Conservation (phyloP, 1,140 invertebrate genomes). For the Gryllus bimaculatus region DNA sequence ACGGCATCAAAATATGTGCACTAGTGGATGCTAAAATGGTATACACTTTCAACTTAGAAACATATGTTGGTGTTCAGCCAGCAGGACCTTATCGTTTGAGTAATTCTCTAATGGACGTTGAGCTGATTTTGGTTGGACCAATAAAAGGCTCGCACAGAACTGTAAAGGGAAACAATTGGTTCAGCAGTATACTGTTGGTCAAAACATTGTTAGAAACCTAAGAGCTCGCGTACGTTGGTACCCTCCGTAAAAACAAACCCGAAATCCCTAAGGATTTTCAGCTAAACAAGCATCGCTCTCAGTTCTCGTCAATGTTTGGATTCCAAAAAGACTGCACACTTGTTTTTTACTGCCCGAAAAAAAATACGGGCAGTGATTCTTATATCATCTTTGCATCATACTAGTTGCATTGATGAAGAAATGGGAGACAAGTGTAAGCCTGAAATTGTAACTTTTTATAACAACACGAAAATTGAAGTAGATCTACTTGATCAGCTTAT, state of each 20-base stretch:
- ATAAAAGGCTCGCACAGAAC: slow-evolving; percentile 33
- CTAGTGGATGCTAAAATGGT: slow-evolving; percentile 37
- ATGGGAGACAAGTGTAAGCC: slow-evolving; percentile 29
- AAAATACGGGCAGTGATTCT: slow-evolving; percentile 26
- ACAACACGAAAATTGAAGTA: slow-evolving; percentile 34
- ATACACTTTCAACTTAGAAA: slow-evolving; percentile 40
- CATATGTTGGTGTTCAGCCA: slow-evolving; percentile 35
- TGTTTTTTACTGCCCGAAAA: slow-evolving; percentile 29
- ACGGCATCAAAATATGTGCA: slow-evolving; percentile 36
- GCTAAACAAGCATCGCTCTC: slow-evolving; percentile 21
- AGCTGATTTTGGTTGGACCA: slow-evolving; percentile 34
- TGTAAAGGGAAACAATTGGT: slow-evolving; percentile 31
- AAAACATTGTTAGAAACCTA: slow-evolving; percentile 23
- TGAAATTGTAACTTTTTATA: slow-evolving; percentile 33
- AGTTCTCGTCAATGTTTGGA: slow-evolving; percentile 26
- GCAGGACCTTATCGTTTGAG: slow-evolving; percentile 28
- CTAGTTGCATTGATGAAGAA: slow-evolving; percentile 25
- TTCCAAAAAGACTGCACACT: slow-evolving; percentile 25
- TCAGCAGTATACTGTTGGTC: slow-evolving; percentile 29
- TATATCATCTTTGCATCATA: slow-evolving; percentile 25
- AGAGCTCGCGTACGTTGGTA: slow-evolving; percentile 25
- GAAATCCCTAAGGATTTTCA: slow-evolving; percentile 27
- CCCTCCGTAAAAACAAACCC: slow-evolving; percentile 31
- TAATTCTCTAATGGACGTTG: slow-evolving; percentile 32
- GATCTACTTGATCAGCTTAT: slow-evolving; percentile 32